Conservation (phyloP, 2,113 vertebrate species). For the Mormyrus lacerda region DNA sequence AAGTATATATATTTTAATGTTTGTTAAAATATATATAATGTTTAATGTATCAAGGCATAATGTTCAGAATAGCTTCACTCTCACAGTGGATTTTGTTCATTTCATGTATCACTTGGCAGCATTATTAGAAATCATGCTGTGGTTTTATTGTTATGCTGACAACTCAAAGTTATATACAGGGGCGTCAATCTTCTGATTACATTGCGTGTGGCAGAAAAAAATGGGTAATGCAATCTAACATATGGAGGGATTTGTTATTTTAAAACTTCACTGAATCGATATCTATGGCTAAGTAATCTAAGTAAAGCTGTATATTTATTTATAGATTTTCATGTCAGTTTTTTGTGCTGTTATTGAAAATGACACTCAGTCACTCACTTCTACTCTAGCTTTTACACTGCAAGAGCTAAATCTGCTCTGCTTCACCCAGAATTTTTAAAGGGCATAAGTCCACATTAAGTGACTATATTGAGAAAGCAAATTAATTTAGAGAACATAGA, state of each 20-base stretch:
- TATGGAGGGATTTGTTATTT: background rate
- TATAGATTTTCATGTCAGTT: background rate
- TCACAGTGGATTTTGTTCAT: background rate
- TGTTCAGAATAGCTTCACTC: background rate
- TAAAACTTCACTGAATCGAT: background rate
- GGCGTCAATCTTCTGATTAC: background rate
- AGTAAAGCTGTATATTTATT: background rate
- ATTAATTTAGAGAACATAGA: background rate
- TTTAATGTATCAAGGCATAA: background rate
- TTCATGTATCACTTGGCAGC: background rate
- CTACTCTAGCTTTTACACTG: background rate
- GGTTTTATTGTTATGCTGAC: background rate
- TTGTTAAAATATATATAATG: slow-evolving; percentile 18
- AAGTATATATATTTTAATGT: slow-evolving; percentile 21
- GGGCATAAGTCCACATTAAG: background rate
- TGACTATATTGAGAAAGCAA: background rate
- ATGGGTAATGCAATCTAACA: background rate
- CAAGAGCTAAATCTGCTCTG: background rate
- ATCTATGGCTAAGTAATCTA: background rate
- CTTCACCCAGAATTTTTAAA: background rate
- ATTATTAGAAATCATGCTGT: background rate
- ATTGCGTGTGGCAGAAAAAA: background rate
- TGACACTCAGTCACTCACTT: background rate
- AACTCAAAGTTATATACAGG: background rate
- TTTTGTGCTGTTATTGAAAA: background rate